Evolutionary conservation across 2,888 invertebrate species (phyloP), one percentile per base, ranked within the genome.

Genomic region (Druceiella hillmani): DNA sequence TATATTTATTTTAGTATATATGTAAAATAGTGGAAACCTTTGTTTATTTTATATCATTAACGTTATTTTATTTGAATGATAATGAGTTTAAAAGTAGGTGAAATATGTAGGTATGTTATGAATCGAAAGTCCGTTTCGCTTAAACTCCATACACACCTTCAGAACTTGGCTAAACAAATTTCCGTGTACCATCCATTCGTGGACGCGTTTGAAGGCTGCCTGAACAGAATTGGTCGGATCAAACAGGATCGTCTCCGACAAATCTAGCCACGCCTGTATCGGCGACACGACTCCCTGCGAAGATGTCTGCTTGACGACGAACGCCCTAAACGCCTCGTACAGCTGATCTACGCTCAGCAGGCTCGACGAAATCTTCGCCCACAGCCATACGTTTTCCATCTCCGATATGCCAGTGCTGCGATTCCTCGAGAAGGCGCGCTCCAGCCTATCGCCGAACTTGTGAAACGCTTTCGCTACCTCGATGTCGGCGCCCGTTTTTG

Each of bases 301-400:
- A 22, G 47, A 43, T 4, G 64, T 55, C 49, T 71, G 71, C 29
- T 67, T 61, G 26, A 48, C 50, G 43, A 79, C 75, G 57, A 79
- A 79, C 48, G 76, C 67, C 38, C 80, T 62, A 56, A 83, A 87
- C 29, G 74, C 75, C 44, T 74, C 75, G 56, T 86, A 87, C 35
- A 84, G 58, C 1, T 77, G 77, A 44, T 81, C 77, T 17, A 88
- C 67, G 11, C 74, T 62, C 29, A 74, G 64, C 50, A 84, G 56
- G 54, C 82, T 80, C 17, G 74, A 67, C 40, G 77, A 68, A 2
- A 79, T 66, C 36, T 75, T 66, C 20, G 66, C 71, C 81, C 86
- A 86, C 43, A 80, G 61, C 76, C 82, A 83, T 4, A 76, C 55
- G 11, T 25, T 14, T 15, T 55, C 50, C 15, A 65, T 41, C 15